These are phyloP conservation scores for Piprites chloris DNA, from an alignment of 2,113 vertebrate genomes.

Conservation along the genomic window DNA sequence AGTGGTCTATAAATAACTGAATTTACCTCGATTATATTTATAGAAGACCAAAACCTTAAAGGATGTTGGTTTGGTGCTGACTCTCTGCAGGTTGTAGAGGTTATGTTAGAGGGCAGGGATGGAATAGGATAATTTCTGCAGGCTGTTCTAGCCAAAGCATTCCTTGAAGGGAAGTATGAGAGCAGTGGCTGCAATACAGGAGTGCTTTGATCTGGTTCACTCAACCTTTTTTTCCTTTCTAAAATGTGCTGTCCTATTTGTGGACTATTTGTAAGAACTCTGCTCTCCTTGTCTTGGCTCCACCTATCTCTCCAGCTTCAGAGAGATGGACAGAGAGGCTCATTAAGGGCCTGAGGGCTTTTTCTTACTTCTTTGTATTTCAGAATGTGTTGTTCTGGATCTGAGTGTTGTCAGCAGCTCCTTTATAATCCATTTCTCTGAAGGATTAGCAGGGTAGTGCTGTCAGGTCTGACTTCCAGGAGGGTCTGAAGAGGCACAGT, in stretches of 20 bases:
- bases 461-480: background rate
- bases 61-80: background rate
- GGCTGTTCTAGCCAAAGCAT: background rate
- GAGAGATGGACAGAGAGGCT: background rate
- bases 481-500: background rate
- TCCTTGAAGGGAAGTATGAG: background rate
- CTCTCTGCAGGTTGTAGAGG: background rate
- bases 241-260: background rate
- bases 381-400: background rate
- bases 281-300: background rate
- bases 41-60: background rate
- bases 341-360: background rate
- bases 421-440: background rate
- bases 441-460: background rate
- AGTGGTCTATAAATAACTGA: background rate
- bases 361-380: background rate
- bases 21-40: background rate
- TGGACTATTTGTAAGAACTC: background rate
- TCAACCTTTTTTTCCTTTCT: rapidly evolving
- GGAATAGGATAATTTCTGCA: background rate
- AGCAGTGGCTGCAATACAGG: background rate
- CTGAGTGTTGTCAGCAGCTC: background rate
- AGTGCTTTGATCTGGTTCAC: background rate
- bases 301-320: background rate
- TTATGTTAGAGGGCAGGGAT: background rate